Evolutionary conservation across 2,888 invertebrate genomes (phyloP).

Genomic region (Mystacides longicornis): DNA sequence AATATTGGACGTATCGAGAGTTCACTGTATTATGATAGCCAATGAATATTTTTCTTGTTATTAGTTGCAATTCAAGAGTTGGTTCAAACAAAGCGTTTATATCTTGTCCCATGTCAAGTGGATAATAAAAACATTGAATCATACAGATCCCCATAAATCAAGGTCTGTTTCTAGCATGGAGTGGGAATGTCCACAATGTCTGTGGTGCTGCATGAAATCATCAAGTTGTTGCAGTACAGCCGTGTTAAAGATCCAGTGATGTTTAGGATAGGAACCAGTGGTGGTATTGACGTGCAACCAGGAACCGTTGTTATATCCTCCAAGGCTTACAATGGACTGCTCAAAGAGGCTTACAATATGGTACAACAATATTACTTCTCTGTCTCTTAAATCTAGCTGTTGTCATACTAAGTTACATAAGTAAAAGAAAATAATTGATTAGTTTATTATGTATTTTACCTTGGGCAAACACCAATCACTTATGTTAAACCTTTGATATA

Average conservation of each 20-base stretch:
- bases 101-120: too few species aligned
- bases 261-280: conserved; percentile 62
- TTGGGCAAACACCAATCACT: too few species aligned
- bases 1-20: too few species aligned
- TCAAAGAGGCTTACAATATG: conserved; percentile 50
- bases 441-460: neutral
- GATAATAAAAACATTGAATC: too few species aligned
- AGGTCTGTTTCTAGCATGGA: conserved; percentile 55
- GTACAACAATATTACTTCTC: conserved; percentile 35
- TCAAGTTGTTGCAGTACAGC: conserved; percentile 63
- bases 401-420: neutral
- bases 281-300: conserved; percentile 53
- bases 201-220: conserved; percentile 61
- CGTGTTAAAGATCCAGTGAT: conserved; percentile 55
- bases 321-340: conserved; percentile 52
- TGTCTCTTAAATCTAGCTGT: neutral
- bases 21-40: too few species aligned
- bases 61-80: too few species aligned
- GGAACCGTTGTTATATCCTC: conserved; percentile 62
- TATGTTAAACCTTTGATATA: too few species aligned
- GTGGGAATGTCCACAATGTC: conserved; percentile 68
- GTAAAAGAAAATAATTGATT: neutral
- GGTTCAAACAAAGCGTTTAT: too few species aligned
- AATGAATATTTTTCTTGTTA: too few species aligned
- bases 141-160: too few species aligned